Percentiles rank a stretch among this genome's conserved stretches.
phyloP scores from a whole-genome alignment of 2,113 vertebrate genomes.

The Nannobrachium achirus region DNA sequence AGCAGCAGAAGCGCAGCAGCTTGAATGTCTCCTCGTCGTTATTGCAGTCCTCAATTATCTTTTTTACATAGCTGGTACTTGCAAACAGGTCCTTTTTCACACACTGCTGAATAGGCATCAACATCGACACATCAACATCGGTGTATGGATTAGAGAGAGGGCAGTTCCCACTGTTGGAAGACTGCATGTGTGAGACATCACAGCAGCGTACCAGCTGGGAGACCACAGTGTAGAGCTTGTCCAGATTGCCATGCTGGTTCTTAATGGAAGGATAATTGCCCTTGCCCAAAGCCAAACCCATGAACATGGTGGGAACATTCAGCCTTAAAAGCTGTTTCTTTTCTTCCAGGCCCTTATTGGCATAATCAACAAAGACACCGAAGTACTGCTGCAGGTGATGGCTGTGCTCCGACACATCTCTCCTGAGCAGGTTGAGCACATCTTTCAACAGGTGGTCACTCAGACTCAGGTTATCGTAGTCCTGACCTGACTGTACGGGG shows the following conservation, averaged over 20 bases:
- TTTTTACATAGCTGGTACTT: conserved; percentile 98
- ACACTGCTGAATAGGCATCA: conserved; percentile 97
- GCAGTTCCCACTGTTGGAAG: conserved; percentile 98
- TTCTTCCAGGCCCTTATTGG: conserved; percentile 96
- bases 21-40: conserved; percentile 99
- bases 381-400: conserved; percentile 99
- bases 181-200: conserved; percentile 97
- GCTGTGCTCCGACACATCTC: conserved; percentile 97
- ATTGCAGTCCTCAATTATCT: conserved; percentile 99
- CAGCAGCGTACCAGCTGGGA: conserved; percentile 97
- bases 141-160: conserved; percentile 96
- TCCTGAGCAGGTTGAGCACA: conserved; percentile 94
- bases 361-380: conserved; percentile 99
- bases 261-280: conserved; percentile 98
- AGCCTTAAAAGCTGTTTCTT: conserved; percentile 97
- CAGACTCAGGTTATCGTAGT: conserved; percentile 96
- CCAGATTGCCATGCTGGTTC: conserved; percentile 97
- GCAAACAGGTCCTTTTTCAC: conserved; percentile 98
- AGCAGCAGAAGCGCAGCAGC: conserved; percentile 97
- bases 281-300: conserved; percentile 97
- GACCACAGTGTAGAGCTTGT: conserved; percentile 97
- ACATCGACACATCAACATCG: conserved; percentile 93
- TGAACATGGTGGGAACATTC: conserved; percentile 97
- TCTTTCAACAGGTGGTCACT: conserved; percentile 97
- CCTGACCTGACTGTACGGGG: conserved; percentile 95